Base-by-base conservation (phyloP, 2,888 invertebrate species). In the Strigamia crassipes region DNA sequence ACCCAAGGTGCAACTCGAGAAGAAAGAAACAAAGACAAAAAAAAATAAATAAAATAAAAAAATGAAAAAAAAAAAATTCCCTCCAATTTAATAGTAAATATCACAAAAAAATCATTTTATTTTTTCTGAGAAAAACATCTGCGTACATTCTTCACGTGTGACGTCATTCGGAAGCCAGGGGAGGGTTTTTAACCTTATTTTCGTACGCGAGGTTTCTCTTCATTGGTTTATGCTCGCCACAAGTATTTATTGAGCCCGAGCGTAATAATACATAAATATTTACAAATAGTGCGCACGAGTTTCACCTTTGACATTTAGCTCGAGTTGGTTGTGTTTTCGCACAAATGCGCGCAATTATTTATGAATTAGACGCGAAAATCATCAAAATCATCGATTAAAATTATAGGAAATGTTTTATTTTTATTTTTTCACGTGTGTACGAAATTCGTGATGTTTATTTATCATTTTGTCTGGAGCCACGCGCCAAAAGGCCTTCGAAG, bases 271-370 rank as follows among this genome's bases (percentile, higher is more conserved):
- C 8, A 23, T 23, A 21, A 66, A 66, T 66, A 66, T 66, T 66
- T 66, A 23, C 21, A 66, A 66, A 66, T 15, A 66, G 21, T 10
- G 21, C 61, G 61, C 46, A 46, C 46, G 46, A 46, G 46, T 46
- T 46, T 66, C 61, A 66, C 21, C 61, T 66, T 66, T 66, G 61
- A 66, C 61, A 66, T 66, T 66, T 66, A 18, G 21, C 2, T 23
- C 18, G 21, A n/a, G n/a, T n/a, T n/a, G n/a, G n/a, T n/a, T n/a
- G n/a, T n/a, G n/a, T n/a, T 5, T 23, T 23, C 5, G 61, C 3
- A n/a, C 9, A 15, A 21, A 12, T 66, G 21, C 61, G 61, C 23
- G 23, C 12, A 21, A 66, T 66, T 66, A 66, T 66, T 51, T 51
- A 51, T 12, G 51, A 51, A 51, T 51, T 51, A 51, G 51, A n/a